phyloP scores from a whole-genome alignment of 1,140 invertebrate species.

The Sinonovacula constricta region DNA sequence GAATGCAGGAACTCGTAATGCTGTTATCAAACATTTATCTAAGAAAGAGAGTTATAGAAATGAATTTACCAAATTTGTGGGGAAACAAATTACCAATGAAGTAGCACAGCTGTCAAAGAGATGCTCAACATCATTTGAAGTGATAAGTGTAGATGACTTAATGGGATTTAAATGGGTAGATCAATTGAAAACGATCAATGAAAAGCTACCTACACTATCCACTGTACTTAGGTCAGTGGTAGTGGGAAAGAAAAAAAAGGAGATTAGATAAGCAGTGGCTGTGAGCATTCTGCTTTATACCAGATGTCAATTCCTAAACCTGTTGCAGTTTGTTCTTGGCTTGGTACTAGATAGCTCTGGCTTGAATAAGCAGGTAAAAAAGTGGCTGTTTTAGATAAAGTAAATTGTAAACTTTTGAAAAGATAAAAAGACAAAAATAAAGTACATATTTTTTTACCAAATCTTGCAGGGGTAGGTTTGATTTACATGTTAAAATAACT shows the following conservation, averaged over 20 bases:
- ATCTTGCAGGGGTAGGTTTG: too few species aligned
- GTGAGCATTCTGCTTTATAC: conserved; percentile 1
- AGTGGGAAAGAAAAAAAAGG: background rate
- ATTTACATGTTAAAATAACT: too few species aligned
- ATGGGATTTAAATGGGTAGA: background rate
- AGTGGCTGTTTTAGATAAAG: too few species aligned
- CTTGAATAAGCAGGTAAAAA: conserved; percentile 13
- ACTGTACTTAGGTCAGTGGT: background rate
- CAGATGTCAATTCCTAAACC: background rate
- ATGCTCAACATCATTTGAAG: background rate
- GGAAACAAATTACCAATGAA: background rate
- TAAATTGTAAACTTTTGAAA: too few species aligned
- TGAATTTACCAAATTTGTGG: background rate
- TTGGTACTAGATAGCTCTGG: conserved; percentile 16
- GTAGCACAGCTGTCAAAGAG: background rate
- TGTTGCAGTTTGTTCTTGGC: conserved; percentile 8
- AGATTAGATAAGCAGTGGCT: background rate
- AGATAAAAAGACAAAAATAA: too few species aligned
- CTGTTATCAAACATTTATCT: background rate
- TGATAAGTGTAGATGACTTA: background rate
- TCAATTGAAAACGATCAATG: background rate
- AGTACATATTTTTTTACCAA: too few species aligned
- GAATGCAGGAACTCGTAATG: too few species aligned
- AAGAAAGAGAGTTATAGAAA: background rate
- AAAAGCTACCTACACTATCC: background rate